Evolutionary conservation across 2,797 vertebrate species (phyloP), one percentile per base, ranked within the genome.

Genomic region (Chelonia mydas): DNA sequence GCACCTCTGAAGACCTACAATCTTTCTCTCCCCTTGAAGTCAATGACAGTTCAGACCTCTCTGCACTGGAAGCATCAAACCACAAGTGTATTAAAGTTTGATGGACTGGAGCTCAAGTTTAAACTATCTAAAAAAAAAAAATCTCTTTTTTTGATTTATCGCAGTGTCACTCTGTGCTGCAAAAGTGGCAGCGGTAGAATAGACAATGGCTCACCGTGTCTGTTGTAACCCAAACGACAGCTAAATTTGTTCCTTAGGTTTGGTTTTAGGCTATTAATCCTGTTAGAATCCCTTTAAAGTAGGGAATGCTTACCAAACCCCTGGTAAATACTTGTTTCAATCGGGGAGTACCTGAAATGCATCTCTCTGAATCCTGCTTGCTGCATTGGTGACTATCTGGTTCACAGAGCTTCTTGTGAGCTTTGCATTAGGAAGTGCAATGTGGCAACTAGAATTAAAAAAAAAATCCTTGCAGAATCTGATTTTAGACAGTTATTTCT

Each of bases 221-320:
- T 92, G 47, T 87, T 74, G 88, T 86, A 94, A 89, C 13, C 92
- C 79, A 92, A 83, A 54, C 83, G 81, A 49, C 92, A 53, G 2
- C 47, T 76, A 57, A 90, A 78, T 74, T 83, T 47, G 53, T 77
- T 92, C 37, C 1, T 88, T 61, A 93, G 91, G 85, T 55, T 47
- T 61, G 1, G 47, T 84, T 96, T 50, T 31, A 93, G 77, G 15
- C 89, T 89, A 74, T 86, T 86, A 84, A 45, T 49, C 55, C 6
- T n/a, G 84, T 95, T 84, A 54, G 27, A 89, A 91, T 55, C 88
- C 88, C 90, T 92, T 10, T 45, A 92, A 96, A 96, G 31, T 80
- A 17, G 37, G 51, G 49, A 89, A 79, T 28, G 11, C 81, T 57
- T 65, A 61, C 91, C 88, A 93, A 84, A 81, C 54, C 1, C 2